Evolutionary conservation across 2,888 invertebrate species (phyloP).

Genomic region (Panopea generosa): DNA sequence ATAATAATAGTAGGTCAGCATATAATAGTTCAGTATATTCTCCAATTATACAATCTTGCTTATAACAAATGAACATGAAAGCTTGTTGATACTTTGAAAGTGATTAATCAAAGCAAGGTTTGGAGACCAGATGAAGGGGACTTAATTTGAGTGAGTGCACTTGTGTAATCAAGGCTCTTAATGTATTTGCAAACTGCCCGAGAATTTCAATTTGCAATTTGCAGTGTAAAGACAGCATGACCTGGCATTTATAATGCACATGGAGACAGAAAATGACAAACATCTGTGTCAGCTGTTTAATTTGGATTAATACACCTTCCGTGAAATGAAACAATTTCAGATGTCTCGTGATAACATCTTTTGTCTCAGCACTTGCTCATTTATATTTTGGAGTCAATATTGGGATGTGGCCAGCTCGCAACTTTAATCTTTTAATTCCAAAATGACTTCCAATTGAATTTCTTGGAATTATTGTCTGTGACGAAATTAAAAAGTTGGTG

Average conservation of each 20-base stretch:
- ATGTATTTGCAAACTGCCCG: no score
- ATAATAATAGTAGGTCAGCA: no score
- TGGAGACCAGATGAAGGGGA: no score
- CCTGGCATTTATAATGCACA: neutral
- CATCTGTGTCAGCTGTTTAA: neutral
- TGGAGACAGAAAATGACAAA: neutral
- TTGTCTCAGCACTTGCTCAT: neutral
- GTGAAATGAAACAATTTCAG: neutral
- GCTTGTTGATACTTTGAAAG: no score
- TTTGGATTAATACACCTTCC: neutral
- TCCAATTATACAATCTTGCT: no score
- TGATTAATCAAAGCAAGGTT: no score
- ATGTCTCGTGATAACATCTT: neutral
- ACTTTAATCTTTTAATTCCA: constrained; percentile 8
- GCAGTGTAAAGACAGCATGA: neutral
- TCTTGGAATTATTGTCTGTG: neutral
- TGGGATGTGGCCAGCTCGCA: neutral
- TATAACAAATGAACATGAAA: no score
- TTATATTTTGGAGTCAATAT: constrained; percentile 5
- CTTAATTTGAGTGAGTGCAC: no score
- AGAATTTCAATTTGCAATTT: neutral
- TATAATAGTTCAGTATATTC: no score
- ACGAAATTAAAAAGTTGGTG: constrained; percentile 6
- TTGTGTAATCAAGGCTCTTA: no score
- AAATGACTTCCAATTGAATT: neutral